Percentiles rank a stretch among this genome's conserved stretches.
Evolutionary conservation across 2,113 vertebrate species (phyloP).

Genomic region (Chunga burmeisteri): DNA sequence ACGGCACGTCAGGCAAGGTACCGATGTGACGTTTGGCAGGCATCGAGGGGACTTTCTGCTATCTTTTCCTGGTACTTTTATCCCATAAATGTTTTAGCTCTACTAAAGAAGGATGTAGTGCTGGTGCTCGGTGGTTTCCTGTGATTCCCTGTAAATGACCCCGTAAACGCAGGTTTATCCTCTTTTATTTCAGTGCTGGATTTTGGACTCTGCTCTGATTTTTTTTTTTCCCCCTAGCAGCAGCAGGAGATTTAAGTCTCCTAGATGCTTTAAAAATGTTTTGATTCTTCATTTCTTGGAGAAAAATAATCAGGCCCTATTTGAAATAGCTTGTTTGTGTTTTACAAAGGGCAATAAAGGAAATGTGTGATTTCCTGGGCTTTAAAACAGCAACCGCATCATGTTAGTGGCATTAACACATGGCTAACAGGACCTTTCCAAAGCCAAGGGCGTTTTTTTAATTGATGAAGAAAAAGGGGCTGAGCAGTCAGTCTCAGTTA

Average conservation of each 20-base stretch:
- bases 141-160: not conserved
- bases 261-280: not conserved
- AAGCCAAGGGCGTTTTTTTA: not conserved
- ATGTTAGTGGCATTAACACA: not conserved
- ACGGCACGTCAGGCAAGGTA: not conserved
- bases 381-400: not conserved
- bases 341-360: not conserved
- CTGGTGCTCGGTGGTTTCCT: not conserved
- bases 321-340: not conserved
- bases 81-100: not conserved
- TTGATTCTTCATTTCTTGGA: not conserved
- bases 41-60: rapidly evolving
- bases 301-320: not conserved
- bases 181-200: not conserved
- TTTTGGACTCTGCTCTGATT: not conserved
- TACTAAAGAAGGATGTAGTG: not conserved
- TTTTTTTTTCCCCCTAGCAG: not conserved
- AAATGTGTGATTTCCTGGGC: not conserved
- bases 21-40: not conserved
- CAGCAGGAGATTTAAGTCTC: not conserved
- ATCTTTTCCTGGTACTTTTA: not conserved
- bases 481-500: not conserved
- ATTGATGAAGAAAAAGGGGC: not conserved
- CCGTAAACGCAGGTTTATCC: not conserved
- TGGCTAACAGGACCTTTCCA: not conserved